These are phyloP conservation scores for Lanistes nyassanus DNA, from an alignment of 1,140 invertebrate genomes.

Conservation along the genomic window DNA sequence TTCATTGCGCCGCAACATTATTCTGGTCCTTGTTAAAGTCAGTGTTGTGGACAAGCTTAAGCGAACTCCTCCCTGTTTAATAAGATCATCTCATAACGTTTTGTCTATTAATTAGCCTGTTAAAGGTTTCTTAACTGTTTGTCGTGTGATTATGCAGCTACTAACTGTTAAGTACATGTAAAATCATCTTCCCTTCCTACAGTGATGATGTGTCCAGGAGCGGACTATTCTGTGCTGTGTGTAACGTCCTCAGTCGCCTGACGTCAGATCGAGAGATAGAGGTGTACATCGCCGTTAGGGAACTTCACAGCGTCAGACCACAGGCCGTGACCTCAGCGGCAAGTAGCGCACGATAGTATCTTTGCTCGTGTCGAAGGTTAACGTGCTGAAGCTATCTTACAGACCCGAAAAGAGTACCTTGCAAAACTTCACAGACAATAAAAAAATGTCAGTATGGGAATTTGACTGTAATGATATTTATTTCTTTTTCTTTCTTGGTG, in stretches of 20 bases:
- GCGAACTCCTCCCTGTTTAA: too few species aligned
- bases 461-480: not conserved
- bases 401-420: not conserved
- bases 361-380: too few species aligned
- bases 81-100: too few species aligned
- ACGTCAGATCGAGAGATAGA: conserved; percentile 62
- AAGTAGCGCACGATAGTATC: not conserved
- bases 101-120: too few species aligned
- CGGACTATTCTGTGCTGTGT: conserved; percentile 62
- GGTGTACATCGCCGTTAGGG: conserved; percentile 63
- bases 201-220: conserved; percentile 59
- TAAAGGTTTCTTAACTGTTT: too few species aligned
- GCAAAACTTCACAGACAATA: not conserved
- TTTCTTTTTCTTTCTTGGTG: not conserved
- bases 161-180: too few species aligned
- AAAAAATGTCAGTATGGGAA: not conserved
- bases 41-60: too few species aligned
- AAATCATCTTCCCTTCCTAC: not conserved
- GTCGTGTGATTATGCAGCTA: too few species aligned
- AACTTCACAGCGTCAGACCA: conserved; percentile 35
- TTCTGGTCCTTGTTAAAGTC: too few species aligned
- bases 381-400: not conserved
- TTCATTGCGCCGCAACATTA: too few species aligned
- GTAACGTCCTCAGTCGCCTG: conserved; percentile 58
- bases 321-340: conserved; percentile 23